Evolutionary conservation across 1,140 invertebrate genomes (phyloP), one percentile per base, ranked within the genome.

Genomic region (Cryptotermes secundus): DNA sequence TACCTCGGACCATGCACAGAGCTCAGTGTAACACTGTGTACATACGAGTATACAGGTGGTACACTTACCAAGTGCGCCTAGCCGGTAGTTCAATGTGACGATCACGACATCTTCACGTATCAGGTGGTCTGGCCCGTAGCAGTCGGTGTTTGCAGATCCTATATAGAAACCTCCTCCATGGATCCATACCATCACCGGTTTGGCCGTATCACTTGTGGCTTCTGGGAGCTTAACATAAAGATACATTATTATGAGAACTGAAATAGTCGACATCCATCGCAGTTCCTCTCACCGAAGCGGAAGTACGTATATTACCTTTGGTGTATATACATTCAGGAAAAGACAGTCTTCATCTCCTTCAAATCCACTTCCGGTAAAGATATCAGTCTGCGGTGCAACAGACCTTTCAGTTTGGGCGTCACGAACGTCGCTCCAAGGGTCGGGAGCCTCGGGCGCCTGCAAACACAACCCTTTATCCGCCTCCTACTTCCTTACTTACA

Each of bases 131-230:
- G 83, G 59, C 34, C 93, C 91, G 84, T 89, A 92, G 0, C 91
- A 88, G 65, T 92, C 89, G 1, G 10, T 49, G 45, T 49, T 49
- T 24, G 91, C 91, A 22, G 91, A 91, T 26, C 93, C 93, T 3
- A 86, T 85, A n/a, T 90, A 88, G 86, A 92, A 95, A 3, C 88
- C 92, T 82, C 94, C 94, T 26, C 93, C 92, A 86, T 94, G 93
- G n/a, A 95, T 90, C 87, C 89, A 95, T 1, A 95, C 90, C 91
- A 95, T 92, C 0, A 94, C 93, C 2, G 93, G 81, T 83, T 89
- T 59, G 14, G 16, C 22, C 0, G 12, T 80, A 19, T 80, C 79
- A 22, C 12, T 34, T 31, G 79, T n/a, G n/a, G 12, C 26, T 80
- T 49, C 19, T 49, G 79, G 79, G 14, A 80, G 79, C 79, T 80